phyloP scores from a whole-genome alignment of 30 jellyfish, hydroid and myxozoan species.

The Cassiopea xamachana region DNA sequence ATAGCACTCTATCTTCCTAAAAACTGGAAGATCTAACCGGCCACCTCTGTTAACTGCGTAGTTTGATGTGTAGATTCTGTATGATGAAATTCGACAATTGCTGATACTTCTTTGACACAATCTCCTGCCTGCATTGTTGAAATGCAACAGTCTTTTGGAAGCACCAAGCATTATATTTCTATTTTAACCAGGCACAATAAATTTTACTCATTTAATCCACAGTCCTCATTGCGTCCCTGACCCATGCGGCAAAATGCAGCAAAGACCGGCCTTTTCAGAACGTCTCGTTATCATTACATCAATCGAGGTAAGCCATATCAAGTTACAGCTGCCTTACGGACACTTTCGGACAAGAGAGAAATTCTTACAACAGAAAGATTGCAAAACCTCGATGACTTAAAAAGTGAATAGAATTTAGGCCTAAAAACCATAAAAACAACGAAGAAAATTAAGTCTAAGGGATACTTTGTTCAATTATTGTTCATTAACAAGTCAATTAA shows the following conservation, averaged over 20 bases:
- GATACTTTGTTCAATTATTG: no score
- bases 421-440: no score
- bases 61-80: not conserved
- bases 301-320: no score
- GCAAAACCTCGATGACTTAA: no score
- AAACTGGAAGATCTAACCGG: not conserved
- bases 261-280: no score
- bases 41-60: not conserved
- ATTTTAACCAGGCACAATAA: not conserved
- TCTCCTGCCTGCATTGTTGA: conserved; percentile 9
- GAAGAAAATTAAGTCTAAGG: no score
- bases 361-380: no score
- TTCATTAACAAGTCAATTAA: no score
- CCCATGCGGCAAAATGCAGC: conserved; percentile 12
- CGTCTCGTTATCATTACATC: no score
- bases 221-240: not conserved
- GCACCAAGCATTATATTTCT: conserved; percentile 20
- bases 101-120: not conserved
- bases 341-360: no score
- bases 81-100: not conserved
- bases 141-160: not conserved
- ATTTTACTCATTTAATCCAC: not conserved
- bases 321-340: no score
- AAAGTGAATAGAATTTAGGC: no score
- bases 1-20: not conserved